A percentile compares a stretch with the other conserved stretches of the same genome.
phyloP scores from a whole-genome alignment of 2,113 vertebrate species.

The Hypanus sabinus region DNA sequence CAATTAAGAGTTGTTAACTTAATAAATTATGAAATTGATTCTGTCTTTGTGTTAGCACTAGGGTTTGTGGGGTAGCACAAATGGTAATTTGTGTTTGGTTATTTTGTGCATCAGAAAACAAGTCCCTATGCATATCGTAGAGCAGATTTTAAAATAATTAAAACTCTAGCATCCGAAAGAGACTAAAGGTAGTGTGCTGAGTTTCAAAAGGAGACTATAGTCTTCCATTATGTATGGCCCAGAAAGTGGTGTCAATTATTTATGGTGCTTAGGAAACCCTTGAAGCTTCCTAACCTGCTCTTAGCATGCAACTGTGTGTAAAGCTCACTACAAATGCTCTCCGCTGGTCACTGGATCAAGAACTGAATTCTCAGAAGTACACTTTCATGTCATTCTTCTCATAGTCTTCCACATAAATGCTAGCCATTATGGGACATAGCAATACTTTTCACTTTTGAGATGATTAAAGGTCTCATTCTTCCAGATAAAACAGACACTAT shows the following conservation, averaged over 20 bases:
- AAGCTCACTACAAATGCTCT: neutral
- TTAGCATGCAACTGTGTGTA: neutral
- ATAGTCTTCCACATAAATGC: neutral
- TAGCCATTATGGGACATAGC: neutral
- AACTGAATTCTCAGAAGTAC: neutral
- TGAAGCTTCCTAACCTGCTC: neutral
- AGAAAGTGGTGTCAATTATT: neutral
- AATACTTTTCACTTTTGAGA: neutral
- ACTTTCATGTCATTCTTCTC: neutral
- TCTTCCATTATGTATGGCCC: neutral
- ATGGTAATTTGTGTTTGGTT: neutral
- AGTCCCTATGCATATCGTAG: neutral
- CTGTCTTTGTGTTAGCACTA: no score
- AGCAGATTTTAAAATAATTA: neutral
- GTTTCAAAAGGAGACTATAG: neutral
- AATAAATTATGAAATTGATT: no score
- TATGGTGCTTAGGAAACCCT: neutral
- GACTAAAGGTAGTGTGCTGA: neutral
- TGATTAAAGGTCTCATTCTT: constrained; percentile 3
- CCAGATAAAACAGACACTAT: neutral
- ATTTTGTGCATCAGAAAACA: neutral
- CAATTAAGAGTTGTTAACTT: no score
- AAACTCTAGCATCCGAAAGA: neutral
- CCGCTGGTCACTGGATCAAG: neutral
- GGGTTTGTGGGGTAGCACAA: no score